Evolutionary conservation across 2,888 invertebrate species (phyloP), one percentile per base, ranked within the genome.

Genomic region (Drosophila kuntzei): DNA sequence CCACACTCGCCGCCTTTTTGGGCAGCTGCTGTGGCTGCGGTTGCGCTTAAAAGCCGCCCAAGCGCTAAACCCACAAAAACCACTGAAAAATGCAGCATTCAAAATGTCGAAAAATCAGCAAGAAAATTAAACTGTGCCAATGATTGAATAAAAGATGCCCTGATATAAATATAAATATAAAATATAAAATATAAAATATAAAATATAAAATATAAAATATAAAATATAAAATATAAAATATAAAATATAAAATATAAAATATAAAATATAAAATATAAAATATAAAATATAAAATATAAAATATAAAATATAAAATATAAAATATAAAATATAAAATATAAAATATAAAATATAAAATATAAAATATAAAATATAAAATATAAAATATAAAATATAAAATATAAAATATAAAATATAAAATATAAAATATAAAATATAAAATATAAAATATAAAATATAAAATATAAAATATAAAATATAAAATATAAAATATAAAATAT

Each of bases 31-130:
- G 61, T 47, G 5, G 34, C 34, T n/a, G 32, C 36, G 25, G 32
- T 37, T 68, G 74, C 58, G 55, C 74, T 69, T 54, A 64, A 76
- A 83, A 83, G 37, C 60, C 77, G 77, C 54, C 84, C 80, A 83
- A 77, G 69, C 78, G 72, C 58, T 68, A 25, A 79, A 76, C 64
- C 80, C 77, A 49, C 72, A 55, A 66, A 65, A 68, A 60, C 46
- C 59, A 54, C 49, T 49, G 46, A 14, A 64, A 61, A 71, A 43
- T 65, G 61, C 73, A 57, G 55, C 65, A 76, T 73, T 64, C 60
- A 71, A 74, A 75, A 81, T 73, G 62, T 78, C 74, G 65, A 78
- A 66, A 78, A 71, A 67, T 78, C 51, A 59, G 36, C 32, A 11
- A 49, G 39, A 27, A 58, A 36, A 39, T 16, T 9, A 49, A n/a